A percentile compares a stretch with the other conserved stretches of the same genome.
phyloP scores from a whole-genome alignment of 2,888 invertebrate species.

The Cosmia trapezina region DNA sequence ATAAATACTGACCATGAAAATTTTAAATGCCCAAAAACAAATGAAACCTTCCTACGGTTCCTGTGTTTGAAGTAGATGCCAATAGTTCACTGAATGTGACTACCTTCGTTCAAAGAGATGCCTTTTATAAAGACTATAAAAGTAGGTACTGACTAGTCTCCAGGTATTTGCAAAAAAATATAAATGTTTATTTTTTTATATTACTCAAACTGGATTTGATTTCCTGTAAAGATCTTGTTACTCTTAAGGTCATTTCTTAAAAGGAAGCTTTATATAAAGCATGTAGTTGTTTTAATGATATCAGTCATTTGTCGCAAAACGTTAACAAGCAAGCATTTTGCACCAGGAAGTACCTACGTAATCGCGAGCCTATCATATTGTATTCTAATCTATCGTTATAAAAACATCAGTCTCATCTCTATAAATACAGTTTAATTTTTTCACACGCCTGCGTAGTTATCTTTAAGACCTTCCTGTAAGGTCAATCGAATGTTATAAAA shows the following conservation, averaged over 20 bases:
- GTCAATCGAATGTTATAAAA: constrained; percentile 85
- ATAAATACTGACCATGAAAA: constrained; percentile 26
- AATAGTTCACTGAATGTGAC: background rate
- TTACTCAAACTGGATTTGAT: constrained; percentile 20
- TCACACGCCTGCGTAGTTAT: constrained; percentile 64
- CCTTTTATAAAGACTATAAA: background rate
- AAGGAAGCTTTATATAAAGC: constrained; percentile 38
- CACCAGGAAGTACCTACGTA: constrained; percentile 49
- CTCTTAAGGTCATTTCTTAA: constrained; percentile 45
- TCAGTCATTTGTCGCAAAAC: constrained; percentile 20
- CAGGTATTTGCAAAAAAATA: constrained; percentile 16
- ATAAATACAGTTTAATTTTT: constrained; percentile 50
- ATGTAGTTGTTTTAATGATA: constrained; percentile 21
- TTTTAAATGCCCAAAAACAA: background rate
- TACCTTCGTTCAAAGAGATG: background rate
- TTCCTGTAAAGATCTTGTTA: constrained; percentile 41
- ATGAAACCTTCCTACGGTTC: background rate
- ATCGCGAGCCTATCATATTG: constrained; percentile 39
- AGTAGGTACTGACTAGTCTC: background rate
- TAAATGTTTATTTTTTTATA: background rate
- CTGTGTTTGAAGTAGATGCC: background rate
- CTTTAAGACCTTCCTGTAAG: constrained; percentile 79
- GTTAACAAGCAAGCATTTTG: constrained; percentile 17
- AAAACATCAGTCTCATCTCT: constrained; percentile 50
- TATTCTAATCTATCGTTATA: constrained; percentile 48